phyloP scores from a whole-genome alignment of 2,888 invertebrate genomes.

The Microplitis deprimator region DNA sequence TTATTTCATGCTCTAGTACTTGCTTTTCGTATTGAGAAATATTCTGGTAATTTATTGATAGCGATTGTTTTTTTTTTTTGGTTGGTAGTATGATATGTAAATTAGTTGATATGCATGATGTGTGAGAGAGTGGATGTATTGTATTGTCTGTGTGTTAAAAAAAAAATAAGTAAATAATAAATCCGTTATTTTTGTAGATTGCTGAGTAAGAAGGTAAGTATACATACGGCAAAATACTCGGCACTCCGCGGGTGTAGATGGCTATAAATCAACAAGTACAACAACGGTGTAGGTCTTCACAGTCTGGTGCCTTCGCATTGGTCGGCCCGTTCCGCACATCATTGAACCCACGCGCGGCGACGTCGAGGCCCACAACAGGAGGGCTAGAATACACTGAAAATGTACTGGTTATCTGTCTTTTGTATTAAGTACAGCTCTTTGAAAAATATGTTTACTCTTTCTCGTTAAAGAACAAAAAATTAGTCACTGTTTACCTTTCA shows the following conservation, averaged over 20 bases:
- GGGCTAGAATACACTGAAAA: background rate
- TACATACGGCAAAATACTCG: constrained; percentile 30
- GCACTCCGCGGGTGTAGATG: constrained; percentile 46
- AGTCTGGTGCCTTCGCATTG: constrained; percentile 49
- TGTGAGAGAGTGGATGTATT: background rate
- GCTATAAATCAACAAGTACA: constrained; percentile 60
- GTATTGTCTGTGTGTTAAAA: background rate
- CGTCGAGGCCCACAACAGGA: constrained; percentile 14
- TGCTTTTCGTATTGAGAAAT: background rate
- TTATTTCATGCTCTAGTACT: constrained; percentile 9
- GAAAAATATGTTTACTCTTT: background rate
- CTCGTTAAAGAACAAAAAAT: too few relatives aligned
- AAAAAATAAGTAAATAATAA: background rate
- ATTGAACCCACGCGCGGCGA: constrained; percentile 28
- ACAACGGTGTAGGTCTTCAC: constrained; percentile 48
- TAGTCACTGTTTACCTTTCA: too few relatives aligned
- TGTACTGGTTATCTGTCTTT: background rate
- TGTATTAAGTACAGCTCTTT: background rate
- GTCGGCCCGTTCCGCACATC: constrained; percentile 37
- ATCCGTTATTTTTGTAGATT: constrained; percentile 16
- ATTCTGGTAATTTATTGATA: background rate
- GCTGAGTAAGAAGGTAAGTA: constrained; percentile 12
- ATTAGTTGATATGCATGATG: background rate
- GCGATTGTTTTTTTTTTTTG: background rate
- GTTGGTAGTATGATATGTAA: background rate